These are phyloP conservation scores for Sceliomorpha sp. DNA, from an alignment of 2,888 invertebrate species.

Conservation along the genomic window DNA sequence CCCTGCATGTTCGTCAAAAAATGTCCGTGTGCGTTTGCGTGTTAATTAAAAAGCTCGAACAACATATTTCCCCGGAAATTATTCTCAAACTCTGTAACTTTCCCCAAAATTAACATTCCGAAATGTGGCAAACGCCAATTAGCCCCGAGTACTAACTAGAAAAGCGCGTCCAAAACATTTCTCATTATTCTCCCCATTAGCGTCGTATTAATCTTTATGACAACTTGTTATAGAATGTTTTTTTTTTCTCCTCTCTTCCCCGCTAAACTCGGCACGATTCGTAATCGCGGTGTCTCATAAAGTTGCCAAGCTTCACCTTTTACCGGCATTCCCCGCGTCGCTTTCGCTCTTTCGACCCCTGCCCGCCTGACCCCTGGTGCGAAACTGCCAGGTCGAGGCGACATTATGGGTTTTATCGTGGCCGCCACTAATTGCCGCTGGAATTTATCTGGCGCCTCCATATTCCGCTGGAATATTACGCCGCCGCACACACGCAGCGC, in stretches of 20 bases:
- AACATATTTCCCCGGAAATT: too few relatives aligned
- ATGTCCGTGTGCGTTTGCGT: too few relatives aligned
- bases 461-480: constrained; percentile 50
- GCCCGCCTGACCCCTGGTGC: constrained; percentile 4
- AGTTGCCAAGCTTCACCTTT: constrained; percentile 18
- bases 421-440: constrained; percentile 55
- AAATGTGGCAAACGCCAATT: too few relatives aligned
- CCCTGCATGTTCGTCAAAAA: too few relatives aligned
- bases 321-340: constrained; percentile 23
- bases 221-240: constrained; percentile 17
- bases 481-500: constrained; percentile 24
- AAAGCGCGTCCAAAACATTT: background rate
- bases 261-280: too few relatives aligned
- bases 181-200: background rate
- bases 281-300: constrained; percentile 11
- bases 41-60: too few relatives aligned
- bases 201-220: background rate
- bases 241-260: too few relatives aligned
- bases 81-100: too few relatives aligned
- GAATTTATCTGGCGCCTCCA: constrained; percentile 56
- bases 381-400: constrained; percentile 45
- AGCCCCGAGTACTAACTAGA: too few relatives aligned
- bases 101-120: too few relatives aligned
- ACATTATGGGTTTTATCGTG: constrained; percentile 69
- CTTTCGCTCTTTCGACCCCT: constrained; percentile 30